phyloP scores from a whole-genome alignment of 2,888 invertebrate genomes.

The Drosophila robusta region DNA sequence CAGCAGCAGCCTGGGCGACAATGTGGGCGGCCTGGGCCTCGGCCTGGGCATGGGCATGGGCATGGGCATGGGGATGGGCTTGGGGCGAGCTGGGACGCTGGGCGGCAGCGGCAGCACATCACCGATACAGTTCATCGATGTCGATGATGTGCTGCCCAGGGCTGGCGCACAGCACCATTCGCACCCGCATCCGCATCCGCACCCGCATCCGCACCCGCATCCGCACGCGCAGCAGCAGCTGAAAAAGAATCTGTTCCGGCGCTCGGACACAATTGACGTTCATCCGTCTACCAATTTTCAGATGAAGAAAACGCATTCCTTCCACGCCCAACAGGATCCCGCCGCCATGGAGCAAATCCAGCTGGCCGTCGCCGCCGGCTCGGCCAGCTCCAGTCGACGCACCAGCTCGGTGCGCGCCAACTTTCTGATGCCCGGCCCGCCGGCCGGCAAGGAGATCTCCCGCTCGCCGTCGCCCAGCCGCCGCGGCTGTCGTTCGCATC shows the following conservation, averaged over 20 bases:
- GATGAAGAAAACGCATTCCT: slow-evolving; percentile 85
- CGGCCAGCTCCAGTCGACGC: slow-evolving; percentile 81
- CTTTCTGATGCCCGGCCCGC: slow-evolving; percentile 83
- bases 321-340: slow-evolving; percentile 85
- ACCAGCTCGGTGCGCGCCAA: slow-evolving; percentile 84
- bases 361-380: slow-evolving; percentile 69
- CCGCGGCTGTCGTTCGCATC: slow-evolving; percentile 84
- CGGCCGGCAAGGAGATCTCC: slow-evolving; percentile 80
- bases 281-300: slow-evolving; percentile 85
- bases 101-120: slow-evolving; percentile 82
- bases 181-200: slow-evolving; percentile 71
- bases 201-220: slow-evolving; percentile 43
- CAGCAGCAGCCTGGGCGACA: slow-evolving; percentile 84
- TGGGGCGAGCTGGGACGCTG: slow-evolving; percentile 60
- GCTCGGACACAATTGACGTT: slow-evolving; percentile 85
- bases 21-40: slow-evolving; percentile 46
- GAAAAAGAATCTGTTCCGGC: slow-evolving; percentile 84
- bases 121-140: slow-evolving; percentile 82
- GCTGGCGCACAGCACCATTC: slow-evolving; percentile 73
- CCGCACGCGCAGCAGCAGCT: slow-evolving; percentile 76
- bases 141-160: slow-evolving; percentile 79
- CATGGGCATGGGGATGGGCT: slow-evolving; percentile 58
- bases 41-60: slow-evolving; percentile 53
- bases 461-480: slow-evolving; percentile 84
- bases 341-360: slow-evolving; percentile 83